phyloP scores from a whole-genome alignment of 2,113 vertebrate species.

The Chaetorhynchus papuensis region DNA sequence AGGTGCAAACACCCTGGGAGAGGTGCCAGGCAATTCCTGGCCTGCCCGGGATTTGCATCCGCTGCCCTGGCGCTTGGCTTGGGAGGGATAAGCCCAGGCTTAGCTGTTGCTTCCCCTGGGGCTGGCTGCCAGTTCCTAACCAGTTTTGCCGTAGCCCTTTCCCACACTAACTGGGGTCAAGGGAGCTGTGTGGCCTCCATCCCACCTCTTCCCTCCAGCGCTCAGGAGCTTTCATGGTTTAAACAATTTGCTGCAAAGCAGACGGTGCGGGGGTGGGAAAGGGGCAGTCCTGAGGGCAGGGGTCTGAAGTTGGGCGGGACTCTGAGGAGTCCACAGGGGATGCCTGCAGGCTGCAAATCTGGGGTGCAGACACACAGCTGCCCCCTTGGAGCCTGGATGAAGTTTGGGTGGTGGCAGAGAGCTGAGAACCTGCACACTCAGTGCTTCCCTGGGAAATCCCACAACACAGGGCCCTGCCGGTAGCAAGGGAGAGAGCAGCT shows the following conservation, averaged over 20 bases:
- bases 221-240: neutral
- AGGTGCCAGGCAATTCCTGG: neutral
- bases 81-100: neutral
- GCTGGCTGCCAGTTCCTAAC: neutral
- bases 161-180: slow-evolving; percentile 3
- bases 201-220: neutral
- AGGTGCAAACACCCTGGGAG: neutral
- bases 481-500: neutral
- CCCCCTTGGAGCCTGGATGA: neutral
- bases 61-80: neutral
- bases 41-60: neutral
- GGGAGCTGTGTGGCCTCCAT: neutral
- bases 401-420: neutral
- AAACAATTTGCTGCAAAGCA: neutral
- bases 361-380: rapidly evolving
- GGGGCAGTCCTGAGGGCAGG: neutral
- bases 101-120: neutral
- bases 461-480: rapidly evolving
- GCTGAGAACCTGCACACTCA: neutral
- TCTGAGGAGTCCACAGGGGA: neutral
- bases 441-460: neutral
- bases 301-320: rapidly evolving
- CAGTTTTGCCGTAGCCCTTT: neutral
- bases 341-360: neutral
- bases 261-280: neutral